phyloP scores from a whole-genome alignment of 2,113 vertebrate species.

The Ammodytes dubius region DNA sequence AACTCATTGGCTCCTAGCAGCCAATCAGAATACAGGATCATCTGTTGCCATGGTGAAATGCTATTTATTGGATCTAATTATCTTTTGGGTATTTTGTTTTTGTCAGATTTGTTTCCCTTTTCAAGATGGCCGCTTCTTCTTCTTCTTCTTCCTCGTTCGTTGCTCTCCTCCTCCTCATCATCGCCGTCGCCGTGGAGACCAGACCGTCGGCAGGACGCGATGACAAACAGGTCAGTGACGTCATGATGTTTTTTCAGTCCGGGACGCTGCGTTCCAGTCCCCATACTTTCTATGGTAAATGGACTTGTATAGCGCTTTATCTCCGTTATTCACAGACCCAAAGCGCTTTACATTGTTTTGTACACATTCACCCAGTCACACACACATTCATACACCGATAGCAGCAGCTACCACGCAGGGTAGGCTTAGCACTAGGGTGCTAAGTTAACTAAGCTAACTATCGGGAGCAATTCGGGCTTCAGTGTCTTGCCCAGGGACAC shows the following conservation, averaged over 20 bases:
- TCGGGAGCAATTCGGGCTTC: too few species aligned
- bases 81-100: not conserved
- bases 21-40: not conserved
- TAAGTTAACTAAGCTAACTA: too few species aligned
- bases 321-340: too few species aligned
- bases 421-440: too few species aligned
- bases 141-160: conserved; percentile 5
- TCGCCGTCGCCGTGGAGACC: conserved; percentile 42
- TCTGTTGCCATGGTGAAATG: not conserved
- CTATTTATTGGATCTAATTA: not conserved
- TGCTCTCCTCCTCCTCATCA: conserved; percentile 60
- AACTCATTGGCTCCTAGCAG: not conserved
- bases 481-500: too few species aligned
- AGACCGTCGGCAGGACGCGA: conserved; percentile 30
- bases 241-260: not conserved
- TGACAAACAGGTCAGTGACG: conserved; percentile 53
- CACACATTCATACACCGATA: too few species aligned
- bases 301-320: too few species aligned
- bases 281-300: too few species aligned
- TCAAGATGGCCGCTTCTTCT: conserved; percentile 59
- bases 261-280: too few species aligned
- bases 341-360: too few species aligned
- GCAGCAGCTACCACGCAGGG: too few species aligned
- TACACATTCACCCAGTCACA: too few species aligned
- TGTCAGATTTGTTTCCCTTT: not conserved